Base-by-base conservation (phyloP, 2,113 vertebrate genomes). In the Pollachius pollachius region DNA sequence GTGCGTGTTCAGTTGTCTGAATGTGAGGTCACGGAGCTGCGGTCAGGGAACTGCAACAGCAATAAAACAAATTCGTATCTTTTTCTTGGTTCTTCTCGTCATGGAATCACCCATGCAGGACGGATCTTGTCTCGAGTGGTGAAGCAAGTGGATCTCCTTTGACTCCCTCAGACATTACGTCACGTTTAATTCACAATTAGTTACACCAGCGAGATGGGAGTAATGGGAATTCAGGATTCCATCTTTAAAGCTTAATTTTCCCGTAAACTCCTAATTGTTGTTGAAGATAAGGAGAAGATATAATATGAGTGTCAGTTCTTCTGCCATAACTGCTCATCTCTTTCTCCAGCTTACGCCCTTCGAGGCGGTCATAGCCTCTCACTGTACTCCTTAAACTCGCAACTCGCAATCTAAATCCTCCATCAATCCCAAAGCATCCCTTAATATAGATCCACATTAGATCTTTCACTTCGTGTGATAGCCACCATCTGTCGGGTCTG, bases 401-500 rank as follows among this genome's bases (percentile, higher is more conserved):
- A 57, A 57, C 54, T n/a, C n/a, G 15, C 54, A 17, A 57, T 41
- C 64, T 37, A 71, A 71, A 76, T 64, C 59, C 52, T 64, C 59
- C 68, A 68, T 25, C 70, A 72, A 65, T 67, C 68, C 72, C 60
- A 81, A 48, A 15, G 19, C 30, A 13, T 72, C 27, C 69, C 79
- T 70, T 68, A 70, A 77, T 68, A 65, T 67, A 16, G 16, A 62
- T 62, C 41, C 41, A 48, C 41, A 13, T 48, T 1, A 9, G 11
- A 48, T 48, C 41, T 9, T 9, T 48, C 41, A 69, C 30, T 64
- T 30, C 30, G 68, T 19, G 68, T 19, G 65, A 74, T 63, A 69
- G 27, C 41, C 17, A 81, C 75, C 77, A 80, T 82, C 70, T 85
- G 72, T 69, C 70, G 72, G 41, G 57, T 81, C 64, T 81, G 73